phyloP scores from a whole-genome alignment of 2,888 invertebrate species.

The Rhogogaster chlorosoma region DNA sequence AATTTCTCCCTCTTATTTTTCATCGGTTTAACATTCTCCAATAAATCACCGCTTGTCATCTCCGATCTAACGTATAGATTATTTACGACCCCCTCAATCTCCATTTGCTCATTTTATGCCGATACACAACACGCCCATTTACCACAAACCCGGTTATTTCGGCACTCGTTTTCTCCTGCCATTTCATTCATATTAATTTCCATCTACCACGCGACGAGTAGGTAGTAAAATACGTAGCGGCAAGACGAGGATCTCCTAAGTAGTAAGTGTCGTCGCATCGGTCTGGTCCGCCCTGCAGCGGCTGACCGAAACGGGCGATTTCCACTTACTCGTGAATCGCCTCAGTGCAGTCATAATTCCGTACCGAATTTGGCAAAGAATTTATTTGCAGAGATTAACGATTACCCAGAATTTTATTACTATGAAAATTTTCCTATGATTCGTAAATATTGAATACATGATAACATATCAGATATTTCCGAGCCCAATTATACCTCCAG shows the following conservation, averaged over 20 bases:
- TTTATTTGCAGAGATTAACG: not conserved
- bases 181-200: not conserved
- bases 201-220: not conserved
- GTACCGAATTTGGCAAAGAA: not conserved
- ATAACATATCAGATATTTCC: not conserved
- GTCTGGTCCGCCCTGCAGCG: not conserved
- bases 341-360: not conserved
- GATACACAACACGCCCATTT: not conserved
- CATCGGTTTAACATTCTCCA: not conserved
- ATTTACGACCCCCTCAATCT: not conserved
- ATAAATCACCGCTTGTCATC: conserved; percentile 8
- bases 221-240: conserved; percentile 7
- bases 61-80: conserved; percentile 2
- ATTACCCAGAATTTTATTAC: not conserved
- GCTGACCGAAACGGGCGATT: not conserved
- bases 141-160: not conserved
- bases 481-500: not conserved
- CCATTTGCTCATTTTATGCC: not conserved
- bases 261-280: not conserved
- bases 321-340: not conserved
- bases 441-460: not conserved
- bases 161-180: not conserved
- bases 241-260: not conserved
- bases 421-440: not conserved
- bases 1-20: not conserved